Base-by-base conservation (phyloP, 2,113 vertebrate genomes). In the Otolemur garnettii region DNA sequence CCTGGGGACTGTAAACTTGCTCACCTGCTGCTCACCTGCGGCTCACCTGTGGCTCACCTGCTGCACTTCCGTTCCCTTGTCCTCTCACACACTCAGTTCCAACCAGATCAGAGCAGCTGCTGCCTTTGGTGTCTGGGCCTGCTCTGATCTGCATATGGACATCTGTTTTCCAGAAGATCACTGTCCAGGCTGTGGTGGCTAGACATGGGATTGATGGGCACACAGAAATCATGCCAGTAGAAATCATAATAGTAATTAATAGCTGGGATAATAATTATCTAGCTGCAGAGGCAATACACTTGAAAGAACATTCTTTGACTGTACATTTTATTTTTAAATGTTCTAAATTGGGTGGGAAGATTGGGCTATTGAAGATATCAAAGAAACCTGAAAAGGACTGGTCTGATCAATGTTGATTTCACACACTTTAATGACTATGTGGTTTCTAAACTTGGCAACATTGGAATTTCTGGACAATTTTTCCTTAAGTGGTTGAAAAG, bases 221-320 rank as follows among this genome's bases (percentile, higher is more conserved):
- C 38, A 38, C 13, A 28, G 60, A 66, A 68, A 45, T 55, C 35
- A 57, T 77, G 80, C 45, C 60, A 77, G 13, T 26, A 69, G 59
- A 30, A 69, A 62, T 64, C 55, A 66, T 50, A 64, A 81, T 57
- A 82, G 19, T 77, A 92, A 90, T 97, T 92, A 96, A 71, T 89
- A 75, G 22, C 42, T 66, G 57, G 53, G 53, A 85, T 77, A 77
- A 86, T 90, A 62, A 86, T 55, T 22, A 86, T 86, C 22, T 57
- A 28, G 14, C 38, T 66, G 38, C 11, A 21, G 74, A 81, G 88
- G 79, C 57, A 90, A 45, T 57, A 59, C 42, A 89, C 68, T 94
- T 92, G 74, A 94, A 89, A 94, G 89, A 85, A 21, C 92, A 62
- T 89, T 81, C 50, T 81, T 89, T 95, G 64, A 26, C 33, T 79